Base-by-base conservation (phyloP, 2,113 vertebrate genomes). In the Cnemophilus loriae region DNA sequence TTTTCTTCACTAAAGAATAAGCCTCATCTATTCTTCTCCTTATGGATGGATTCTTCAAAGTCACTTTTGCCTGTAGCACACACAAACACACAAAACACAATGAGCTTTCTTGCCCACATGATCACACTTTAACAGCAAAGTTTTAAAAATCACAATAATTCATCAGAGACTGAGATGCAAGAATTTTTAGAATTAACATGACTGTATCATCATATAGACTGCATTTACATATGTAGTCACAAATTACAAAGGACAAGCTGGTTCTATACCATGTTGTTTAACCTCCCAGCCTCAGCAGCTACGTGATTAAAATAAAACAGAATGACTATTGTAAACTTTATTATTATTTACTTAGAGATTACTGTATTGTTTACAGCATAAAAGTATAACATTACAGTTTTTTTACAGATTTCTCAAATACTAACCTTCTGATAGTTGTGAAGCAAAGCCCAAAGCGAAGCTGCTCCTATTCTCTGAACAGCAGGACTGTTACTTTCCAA, bases 401-500 rank as follows among this genome's bases (percentile, higher is more conserved):
- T 37, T 64, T 71, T 49, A 87, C 20, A 56, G 26, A 42, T 82
- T 89, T 65, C 44, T 44, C 24, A 82, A 81, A 84, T 61, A 97
- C 97, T 76, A 97, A 99, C 99, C 99, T 99, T 99, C 59, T 99
- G 99, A 92, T 97, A 99, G 96, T 99, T 99, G 97, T 99, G 98
- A 73, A 98, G 97, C 81, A 99, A 97, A 56, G 99, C 99, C 99
- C 99, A 99, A 46, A 99, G 98, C 0, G 99, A 98, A 73, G 99
- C 98, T 7, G 99, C 99, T 87, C 99, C 99, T 53, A 99, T 98
- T 91, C 98, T 98, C 81, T 98, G 98, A 53, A 96, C 95, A 63
- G 97, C 95, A 46, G 60, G 83, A 74, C 96, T 98, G 85, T 98
- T 97, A 90, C 97, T 99, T 93, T 98, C 98, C 97, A 99, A 97